Evolutionary conservation across 2,888 invertebrate species (phyloP), one percentile per base, ranked within the genome.

Genomic region (Minunthozetes semirufus): DNA sequence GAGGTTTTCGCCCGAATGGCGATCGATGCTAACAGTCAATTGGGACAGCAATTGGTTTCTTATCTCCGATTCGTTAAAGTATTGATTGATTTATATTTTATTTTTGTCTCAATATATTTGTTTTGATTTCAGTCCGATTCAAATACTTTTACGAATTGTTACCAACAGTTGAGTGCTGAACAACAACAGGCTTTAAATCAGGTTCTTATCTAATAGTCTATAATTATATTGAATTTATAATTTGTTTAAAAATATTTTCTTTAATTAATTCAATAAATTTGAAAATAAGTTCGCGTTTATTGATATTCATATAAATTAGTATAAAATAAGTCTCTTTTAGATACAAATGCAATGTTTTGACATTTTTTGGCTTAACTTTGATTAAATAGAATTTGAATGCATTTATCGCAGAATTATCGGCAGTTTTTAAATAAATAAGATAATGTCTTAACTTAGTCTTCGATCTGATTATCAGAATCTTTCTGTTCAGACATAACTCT

Each of bases 41-140:
- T 90, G 66, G 89, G 88, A 80, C 87, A 87, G 78, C 88, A 95
- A 82, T 89, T 96, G 87, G 85, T 92, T 76, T 88, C 88, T 79
- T 92, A 97, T 80, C 88, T 95, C 73, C 87, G 90, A 81, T 93
- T 93, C 83, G 89, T 95, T 81, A 92, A 94, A 87, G 91, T 91
- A 81, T 81, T 48, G 59, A 25, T 19, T 1, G 33, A 6, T 33
- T 50, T 48, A 29, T 17, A 50, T 8, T 33, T 27, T 50, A 27
- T 50, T 72, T 71, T 70, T 53, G 25, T 42, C 19, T 8, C 9
- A 29, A 27, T 66, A 33, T 27, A 19, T 48, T 74, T 56, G 76
- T 73, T 76, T 56, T 76, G 78, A 77, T 82, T 86, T 27, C 87
- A 91, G 89, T 87, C 86, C 78, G 92, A 91, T 83, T 87, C 87